Evolutionary conservation across 1,140 invertebrate genomes (phyloP), one percentile per base, ranked within the genome.

Genomic region (Lycorma delicatula): DNA sequence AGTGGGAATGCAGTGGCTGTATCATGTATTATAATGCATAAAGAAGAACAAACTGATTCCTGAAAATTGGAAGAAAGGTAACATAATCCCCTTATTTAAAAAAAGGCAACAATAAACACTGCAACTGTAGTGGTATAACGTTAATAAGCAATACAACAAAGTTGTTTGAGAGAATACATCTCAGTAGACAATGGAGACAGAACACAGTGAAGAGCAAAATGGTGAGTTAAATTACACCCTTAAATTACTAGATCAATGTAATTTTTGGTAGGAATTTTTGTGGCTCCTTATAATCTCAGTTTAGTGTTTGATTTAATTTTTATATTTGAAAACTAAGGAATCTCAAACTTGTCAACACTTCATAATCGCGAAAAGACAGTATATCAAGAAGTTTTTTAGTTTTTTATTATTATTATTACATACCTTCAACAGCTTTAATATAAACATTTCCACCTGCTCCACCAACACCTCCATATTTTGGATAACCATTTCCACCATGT

Each of bases 391-490:
- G n/a, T n/a, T n/a, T n/a, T n/a, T n/a, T n/a, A n/a, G n/a, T n/a
- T n/a, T n/a, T n/a, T n/a, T n/a, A n/a, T n/a, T n/a, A n/a, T n/a
- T n/a, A n/a, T n/a, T n/a, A n/a, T n/a, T 7, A 49, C 54, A 49
- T 59, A 69, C 69, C 70, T 64, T 89, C 81, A 59, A 81, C 80
- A 0, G 83, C 86, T 29, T 81, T 67, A 16, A 89, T 73, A 67
- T 81, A 83, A 12, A 96, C 81, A 74, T 86, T 82, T 13, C 93
- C 93, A 16, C 93, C 93, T 70, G 82, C 80, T 0, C 93, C 93
- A 22, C 93, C 92, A 9, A 86, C 68, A 4, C 91, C 92, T 12
- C 90, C 91, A 72, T 82, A 91, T 63, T 81, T 79, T 1, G 86
- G 83, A 38, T 83, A 69, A 1, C 92, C 92, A 67, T 81, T 74